Percentiles rank a stretch among this genome's conserved stretches.
phyloP scores from a whole-genome alignment of 2,888 invertebrate species.

The Lamellibrachia satsuma region DNA sequence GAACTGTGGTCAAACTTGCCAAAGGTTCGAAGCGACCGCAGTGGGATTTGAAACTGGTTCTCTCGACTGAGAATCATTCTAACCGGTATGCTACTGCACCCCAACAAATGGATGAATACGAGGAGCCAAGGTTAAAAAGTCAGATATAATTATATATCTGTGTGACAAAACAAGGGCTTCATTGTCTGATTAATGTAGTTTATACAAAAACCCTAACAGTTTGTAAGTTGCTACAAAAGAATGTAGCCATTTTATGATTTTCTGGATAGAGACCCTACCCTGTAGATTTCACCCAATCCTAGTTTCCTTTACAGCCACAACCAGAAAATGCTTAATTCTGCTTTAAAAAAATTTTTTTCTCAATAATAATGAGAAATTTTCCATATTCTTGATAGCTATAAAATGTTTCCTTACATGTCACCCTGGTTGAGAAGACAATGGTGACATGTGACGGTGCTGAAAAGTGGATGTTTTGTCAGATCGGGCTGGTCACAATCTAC shows the following conservation, averaged over 20 bases:
- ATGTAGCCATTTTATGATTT: not conserved
- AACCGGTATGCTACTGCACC: no score
- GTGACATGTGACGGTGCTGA: constrained; percentile 40
- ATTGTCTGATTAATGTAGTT: not conserved
- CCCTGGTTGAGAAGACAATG: constrained; percentile 41
- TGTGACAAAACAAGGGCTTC: not conserved
- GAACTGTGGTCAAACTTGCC: no score
- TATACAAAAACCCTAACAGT: not conserved
- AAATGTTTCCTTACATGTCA: constrained; percentile 42
- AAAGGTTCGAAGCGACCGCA: no score
- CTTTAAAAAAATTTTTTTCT: not conserved
- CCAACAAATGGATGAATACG: no score
- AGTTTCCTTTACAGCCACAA: not conserved
- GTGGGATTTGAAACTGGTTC: no score
- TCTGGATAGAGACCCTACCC: not conserved
- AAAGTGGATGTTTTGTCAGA: constrained; percentile 38
- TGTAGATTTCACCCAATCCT: not conserved
- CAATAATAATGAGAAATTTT: no score
- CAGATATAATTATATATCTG: no score
- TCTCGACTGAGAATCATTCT: no score
- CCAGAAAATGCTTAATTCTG: not conserved
- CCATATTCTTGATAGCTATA: not conserved
- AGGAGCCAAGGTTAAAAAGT: no score
- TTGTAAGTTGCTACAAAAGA: not conserved
- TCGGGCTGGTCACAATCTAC: constrained; percentile 44